These are phyloP conservation scores for Petrophora chlorosata DNA, from an alignment of 2,888 invertebrate species.

Conservation along the genomic window DNA sequence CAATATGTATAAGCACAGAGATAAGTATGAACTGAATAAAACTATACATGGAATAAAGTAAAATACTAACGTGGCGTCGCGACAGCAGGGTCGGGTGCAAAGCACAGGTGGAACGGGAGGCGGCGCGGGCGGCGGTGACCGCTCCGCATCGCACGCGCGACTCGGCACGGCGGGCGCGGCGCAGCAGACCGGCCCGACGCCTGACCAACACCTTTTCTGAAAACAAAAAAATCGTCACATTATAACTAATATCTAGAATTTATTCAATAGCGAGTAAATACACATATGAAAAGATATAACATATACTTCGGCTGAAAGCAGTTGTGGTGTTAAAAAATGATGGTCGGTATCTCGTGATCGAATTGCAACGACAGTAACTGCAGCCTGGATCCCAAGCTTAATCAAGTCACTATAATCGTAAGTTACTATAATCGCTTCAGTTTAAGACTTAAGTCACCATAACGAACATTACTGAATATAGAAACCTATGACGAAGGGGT, in stretches of 20 bases:
- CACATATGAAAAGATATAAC: no score
- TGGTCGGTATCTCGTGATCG: no score
- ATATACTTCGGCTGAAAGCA: no score
- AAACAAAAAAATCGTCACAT: constrained; percentile 31
- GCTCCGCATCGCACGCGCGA: constrained; percentile 83
- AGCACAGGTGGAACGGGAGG: constrained; percentile 70
- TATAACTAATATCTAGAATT: no score
- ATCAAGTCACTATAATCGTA: background rate
- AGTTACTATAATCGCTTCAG: background rate
- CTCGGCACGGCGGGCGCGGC: constrained; percentile 76
- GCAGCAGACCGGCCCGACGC: constrained; percentile 74
- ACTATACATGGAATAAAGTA: background rate
- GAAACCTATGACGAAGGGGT: no score
- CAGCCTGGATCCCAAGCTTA: no score
- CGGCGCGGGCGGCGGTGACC: constrained; percentile 77
- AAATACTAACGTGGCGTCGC: constrained; percentile 69
- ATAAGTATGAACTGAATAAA: no score
- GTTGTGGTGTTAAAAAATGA: no score
- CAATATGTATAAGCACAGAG: no score
- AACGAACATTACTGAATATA: no score
- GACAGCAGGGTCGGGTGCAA: constrained; percentile 74
- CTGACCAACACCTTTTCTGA: constrained; percentile 76
- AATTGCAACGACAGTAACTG: no score
- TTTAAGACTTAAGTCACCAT: background rate
- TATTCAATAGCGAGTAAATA: no score